phyloP scores from a whole-genome alignment of 2,888 invertebrate species.

The Standfussiana lucernea region DNA sequence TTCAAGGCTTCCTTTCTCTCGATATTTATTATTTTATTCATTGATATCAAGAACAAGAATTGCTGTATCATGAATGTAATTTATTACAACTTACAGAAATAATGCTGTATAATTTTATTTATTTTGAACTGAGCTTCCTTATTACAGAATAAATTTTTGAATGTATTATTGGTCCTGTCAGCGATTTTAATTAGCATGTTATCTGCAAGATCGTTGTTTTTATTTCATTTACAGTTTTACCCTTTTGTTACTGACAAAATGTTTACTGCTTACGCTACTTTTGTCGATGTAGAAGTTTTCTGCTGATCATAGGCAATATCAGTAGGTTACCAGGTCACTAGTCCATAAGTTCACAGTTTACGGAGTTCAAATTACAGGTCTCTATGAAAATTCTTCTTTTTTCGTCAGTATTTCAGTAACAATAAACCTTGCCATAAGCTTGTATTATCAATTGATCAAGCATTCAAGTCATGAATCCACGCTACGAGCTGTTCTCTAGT shows the following conservation, averaged over 20 bases:
- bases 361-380: background rate
- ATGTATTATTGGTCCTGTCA: slow-evolving; percentile 21
- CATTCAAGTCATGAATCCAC: background rate
- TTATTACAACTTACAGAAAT: slow-evolving; percentile 14
- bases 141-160: slow-evolving; percentile 3
- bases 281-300: background rate
- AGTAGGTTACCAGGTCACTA: background rate
- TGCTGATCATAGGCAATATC: background rate
- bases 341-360: background rate
- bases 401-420: background rate
- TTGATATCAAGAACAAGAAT: slow-evolving; percentile 29
- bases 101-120: slow-evolving; percentile 2
- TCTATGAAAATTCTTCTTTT: background rate
- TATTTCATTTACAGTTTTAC: slow-evolving; percentile 2
- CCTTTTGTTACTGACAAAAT: background rate
- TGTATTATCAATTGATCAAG: background rate
- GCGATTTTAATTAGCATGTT: background rate
- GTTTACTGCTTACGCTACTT: background rate
- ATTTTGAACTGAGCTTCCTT: slow-evolving; percentile 28
- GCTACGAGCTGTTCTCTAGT: background rate
- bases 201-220: background rate
- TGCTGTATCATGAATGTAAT: slow-evolving; percentile 20
- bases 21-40: slow-evolving; percentile 45
- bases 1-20: slow-evolving; percentile 63
- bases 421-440: background rate